Conservation (phyloP, 64 coral and sea anemone species). For the Montipora capricornis region DNA sequence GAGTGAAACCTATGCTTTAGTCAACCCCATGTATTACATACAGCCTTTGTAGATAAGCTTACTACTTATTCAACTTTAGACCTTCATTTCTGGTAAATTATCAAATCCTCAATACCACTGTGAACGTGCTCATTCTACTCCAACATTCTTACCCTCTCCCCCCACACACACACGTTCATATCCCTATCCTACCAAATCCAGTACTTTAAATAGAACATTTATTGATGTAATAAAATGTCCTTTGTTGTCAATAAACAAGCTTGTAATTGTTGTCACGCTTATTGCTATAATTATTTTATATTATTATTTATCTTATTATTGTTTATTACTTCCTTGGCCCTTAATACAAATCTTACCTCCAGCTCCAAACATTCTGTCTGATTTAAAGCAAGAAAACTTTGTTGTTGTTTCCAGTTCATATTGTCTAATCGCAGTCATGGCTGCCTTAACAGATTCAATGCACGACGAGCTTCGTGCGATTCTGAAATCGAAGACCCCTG, state of each 20-base stretch:
- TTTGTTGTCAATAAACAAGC: neutral
- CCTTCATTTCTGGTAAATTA: no score
- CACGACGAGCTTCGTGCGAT: neutral
- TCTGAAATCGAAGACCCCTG: no score
- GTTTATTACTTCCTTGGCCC: neutral
- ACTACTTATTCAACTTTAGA: no score
- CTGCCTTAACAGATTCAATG: conserved; percentile 59
- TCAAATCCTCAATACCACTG: no score
- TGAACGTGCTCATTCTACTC: neutral
- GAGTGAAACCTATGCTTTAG: no score
- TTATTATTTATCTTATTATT: neutral
- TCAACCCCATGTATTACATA: no score
- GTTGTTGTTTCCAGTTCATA: conserved; percentile 50
- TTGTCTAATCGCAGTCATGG: conserved; percentile 22
- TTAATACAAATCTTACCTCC: conserved; percentile 8
- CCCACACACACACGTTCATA: no score
- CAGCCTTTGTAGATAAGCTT: no score
- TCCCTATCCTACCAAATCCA: neutral
- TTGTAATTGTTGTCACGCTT: no score
- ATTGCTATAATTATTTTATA: neutral
- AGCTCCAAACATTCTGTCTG: conserved; percentile 43
- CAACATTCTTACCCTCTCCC: neutral
- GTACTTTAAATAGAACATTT: neutral
- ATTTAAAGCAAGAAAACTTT: conserved; percentile 76
- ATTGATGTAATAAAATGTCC: neutral